A percentile compares a stretch with the other conserved stretches of the same genome.
phyloP scores from a whole-genome alignment of 2,797 vertebrate genomes.

The Sebastes wilsoni region DNA sequence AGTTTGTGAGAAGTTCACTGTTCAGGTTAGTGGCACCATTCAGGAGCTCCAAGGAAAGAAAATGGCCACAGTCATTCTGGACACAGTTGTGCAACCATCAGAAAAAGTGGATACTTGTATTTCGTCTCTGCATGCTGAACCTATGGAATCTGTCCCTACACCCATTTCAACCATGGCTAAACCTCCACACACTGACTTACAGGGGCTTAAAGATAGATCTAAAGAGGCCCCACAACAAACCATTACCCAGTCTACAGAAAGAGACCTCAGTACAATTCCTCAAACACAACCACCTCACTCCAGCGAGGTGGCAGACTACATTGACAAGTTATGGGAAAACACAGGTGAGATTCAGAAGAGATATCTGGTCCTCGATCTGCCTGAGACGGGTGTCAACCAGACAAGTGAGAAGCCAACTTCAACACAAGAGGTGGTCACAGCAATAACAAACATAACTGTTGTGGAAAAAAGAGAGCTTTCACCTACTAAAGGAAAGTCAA shows the following conservation, averaged over 20 bases:
- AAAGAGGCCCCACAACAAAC: slow-evolving; percentile 12
- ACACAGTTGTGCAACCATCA: slow-evolving; percentile 6
- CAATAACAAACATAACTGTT: rapidly evolving
- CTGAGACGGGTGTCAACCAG: slow-evolving; percentile 3
- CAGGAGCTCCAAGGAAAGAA: slow-evolving; percentile 26
- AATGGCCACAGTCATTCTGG: slow-evolving; percentile 35
- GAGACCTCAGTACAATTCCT: not conserved
- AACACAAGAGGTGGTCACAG: not conserved
- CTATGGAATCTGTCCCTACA: not conserved
- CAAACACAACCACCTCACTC: slow-evolving; percentile 6
- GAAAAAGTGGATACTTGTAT: not conserved
- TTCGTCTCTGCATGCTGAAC: not conserved
- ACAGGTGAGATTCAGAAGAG: slow-evolving; percentile 48
- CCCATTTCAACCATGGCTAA: not conserved
- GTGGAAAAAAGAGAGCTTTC: not conserved
- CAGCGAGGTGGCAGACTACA: slow-evolving; percentile 25
- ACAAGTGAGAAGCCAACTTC: not conserved
- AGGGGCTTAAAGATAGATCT: not conserved
- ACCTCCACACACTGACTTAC: not conserved
- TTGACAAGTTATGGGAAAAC: slow-evolving; percentile 23
- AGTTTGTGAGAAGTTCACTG: not conserved
- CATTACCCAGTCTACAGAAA: not conserved
- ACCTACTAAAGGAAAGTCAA: not conserved
- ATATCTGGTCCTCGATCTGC: slow-evolving; percentile 68
- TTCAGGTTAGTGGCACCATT: not conserved